Evolutionary conservation across 2,113 vertebrate species (phyloP).

Genomic region (Nesoenas mayeri): DNA sequence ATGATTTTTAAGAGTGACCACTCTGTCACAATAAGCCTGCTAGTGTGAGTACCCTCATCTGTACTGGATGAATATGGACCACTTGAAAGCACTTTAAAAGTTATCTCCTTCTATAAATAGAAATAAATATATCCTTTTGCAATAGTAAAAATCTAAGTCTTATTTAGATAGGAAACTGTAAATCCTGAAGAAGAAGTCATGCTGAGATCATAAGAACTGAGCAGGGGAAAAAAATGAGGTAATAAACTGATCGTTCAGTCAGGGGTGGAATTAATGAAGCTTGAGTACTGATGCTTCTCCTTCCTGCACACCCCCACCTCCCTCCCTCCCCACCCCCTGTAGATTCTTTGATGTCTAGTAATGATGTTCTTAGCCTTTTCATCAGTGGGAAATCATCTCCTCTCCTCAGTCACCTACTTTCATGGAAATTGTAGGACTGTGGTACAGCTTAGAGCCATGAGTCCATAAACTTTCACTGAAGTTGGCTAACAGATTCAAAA

Average conservation of each 20-base stretch:
- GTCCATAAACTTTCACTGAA: not conserved
- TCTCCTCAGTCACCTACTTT: not conserved
- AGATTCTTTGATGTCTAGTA: not conserved
- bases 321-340: not conserved
- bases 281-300: not conserved
- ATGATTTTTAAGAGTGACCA: not conserved
- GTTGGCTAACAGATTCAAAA: not conserved
- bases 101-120: not conserved
- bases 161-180: not conserved
- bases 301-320: no score
- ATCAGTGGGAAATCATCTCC: not conserved
- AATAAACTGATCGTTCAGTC: not conserved
- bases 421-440: not conserved
- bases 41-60: not conserved
- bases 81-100: not conserved
- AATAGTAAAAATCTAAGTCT: not conserved
- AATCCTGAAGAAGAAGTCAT: not conserved
- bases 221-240: not conserved
- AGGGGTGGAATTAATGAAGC: not conserved
- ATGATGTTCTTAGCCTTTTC: not conserved
- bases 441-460: not conserved
- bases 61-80: not conserved
- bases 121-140: not conserved
- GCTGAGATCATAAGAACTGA: not conserved
- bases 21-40: not conserved